Evolutionary conservation across 53 echinoderm and acorn worm genomes (phyloP), one percentile per base, ranked within the genome.

Genomic region (Paracentrotus lividus): DNA sequence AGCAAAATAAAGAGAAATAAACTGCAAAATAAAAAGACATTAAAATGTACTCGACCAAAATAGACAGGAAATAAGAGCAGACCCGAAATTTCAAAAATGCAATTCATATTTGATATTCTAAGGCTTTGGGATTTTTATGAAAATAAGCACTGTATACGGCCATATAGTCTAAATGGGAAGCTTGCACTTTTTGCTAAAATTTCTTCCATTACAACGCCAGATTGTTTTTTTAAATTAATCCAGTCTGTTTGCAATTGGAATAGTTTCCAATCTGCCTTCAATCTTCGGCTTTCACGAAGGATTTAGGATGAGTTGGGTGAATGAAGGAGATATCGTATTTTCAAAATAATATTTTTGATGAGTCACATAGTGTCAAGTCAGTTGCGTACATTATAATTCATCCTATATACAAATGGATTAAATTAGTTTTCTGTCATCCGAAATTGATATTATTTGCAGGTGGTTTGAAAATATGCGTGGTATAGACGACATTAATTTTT

Each of bases 171-270:
- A 10, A 64, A 64, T 29, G 64, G 31, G 27, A 29, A 29, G 64
- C 64, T 7, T 64, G 31, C 64, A 64, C 59, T n/a, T 4, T 18
- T 54, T 8, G 54, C 54, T 54, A 27, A n/a, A 61, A 67, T 67
- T 13, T 21, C 18, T 18, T 40, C 38, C 81, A 24, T 9, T 9
- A n/a, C 44, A n/a, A 81, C 26, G 81, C 44, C 45, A 47, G 44
- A 3, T 45, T 81, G 47, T 81, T 81, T 81, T n/a, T 45, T 45
- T 26, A 49, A 26, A 23, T 44, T 81, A 81, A 81, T 81, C 81
- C 81, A n/a, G 81, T 20, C 81, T 81, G 81, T 47, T 47, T 81
- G 81, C 44, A 81, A 81, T 43, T 81, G 24, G 26, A 81, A 81
- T 1, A 6, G 8, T 81, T 34, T 47, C 12, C 81, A 16, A 34